Base-by-base conservation (phyloP, 2,797 vertebrate species). In the Phrynocephalus forsythii region DNA sequence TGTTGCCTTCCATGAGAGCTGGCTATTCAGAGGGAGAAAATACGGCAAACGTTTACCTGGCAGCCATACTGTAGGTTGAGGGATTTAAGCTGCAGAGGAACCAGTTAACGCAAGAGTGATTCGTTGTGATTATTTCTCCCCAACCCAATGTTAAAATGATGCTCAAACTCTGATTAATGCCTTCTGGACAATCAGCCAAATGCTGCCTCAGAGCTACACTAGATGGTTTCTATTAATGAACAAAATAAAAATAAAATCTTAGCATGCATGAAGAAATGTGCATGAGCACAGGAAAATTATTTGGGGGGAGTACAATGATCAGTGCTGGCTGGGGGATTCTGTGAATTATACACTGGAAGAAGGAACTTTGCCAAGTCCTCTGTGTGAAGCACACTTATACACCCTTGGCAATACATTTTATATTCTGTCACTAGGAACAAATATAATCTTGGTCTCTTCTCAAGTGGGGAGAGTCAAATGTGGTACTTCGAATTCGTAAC, bases 1-100 rank as follows among this genome's bases (percentile, higher is more conserved):
- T 76, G 63, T 84, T 73, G 5, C 18, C 22, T 84, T 30, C 30
- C 0, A 24, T 88, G 69, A 88, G 67, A 69, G 85, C 85, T 30
- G 73, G 86, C 30, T 22, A 5, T 20, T 76, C 68, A 48, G 86
- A 82, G 77, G 9, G 7, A 85, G 91, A 63, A 72, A 72, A 72
- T 8, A 83, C 78, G 22, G 8, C n/a, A 86, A 82, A 75, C 82
- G 28, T 56, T 73, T 72, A 91, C 80, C 8, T 28, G 30, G 9
- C 9, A 22, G 84, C 84, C 7, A 44, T 56, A 60, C 66, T 20
- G 73, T 72, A 50, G 6, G 63, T 30, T 67, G 0, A 76, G 38
- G 2, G 72, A 5, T 3, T 30, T 80, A 11, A 75, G 48, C 72
- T 84, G 83, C 52, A 84, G 82, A 63, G 33, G 30, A 33, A 75